These are phyloP conservation scores for Macrosiphum euphorbiae DNA, from an alignment of 2,888 invertebrate species.

Conservation along the genomic window DNA sequence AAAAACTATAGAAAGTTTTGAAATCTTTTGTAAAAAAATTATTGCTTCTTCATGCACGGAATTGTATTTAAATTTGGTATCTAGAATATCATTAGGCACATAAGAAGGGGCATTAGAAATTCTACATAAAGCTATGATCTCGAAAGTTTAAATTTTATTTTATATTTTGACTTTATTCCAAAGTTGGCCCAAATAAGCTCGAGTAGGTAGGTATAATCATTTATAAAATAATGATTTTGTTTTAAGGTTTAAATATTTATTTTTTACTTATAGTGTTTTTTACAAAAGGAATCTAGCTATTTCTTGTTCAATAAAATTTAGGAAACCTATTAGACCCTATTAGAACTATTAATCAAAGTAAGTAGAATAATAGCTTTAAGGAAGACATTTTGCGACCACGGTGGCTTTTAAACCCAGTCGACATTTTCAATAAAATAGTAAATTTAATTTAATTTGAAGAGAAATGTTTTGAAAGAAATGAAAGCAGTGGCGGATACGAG, in stretches of 20 bases:
- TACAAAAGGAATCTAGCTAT: background rate
- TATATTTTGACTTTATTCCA: no score
- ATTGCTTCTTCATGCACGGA: background rate
- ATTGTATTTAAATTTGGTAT: background rate
- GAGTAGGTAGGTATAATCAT: no score
- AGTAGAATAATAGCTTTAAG: background rate
- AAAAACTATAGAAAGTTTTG: background rate
- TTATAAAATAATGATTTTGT: background rate
- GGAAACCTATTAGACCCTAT: background rate
- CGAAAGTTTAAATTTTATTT: background rate
- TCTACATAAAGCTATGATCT: background rate
- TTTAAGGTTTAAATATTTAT: background rate
- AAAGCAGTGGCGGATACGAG: background rate
- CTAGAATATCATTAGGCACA: background rate
- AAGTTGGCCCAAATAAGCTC: no score
- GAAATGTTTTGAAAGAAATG: background rate
- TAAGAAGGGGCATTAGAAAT: background rate
- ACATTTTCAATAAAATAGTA: background rate
- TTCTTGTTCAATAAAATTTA: background rate
- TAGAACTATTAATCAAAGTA: background rate
- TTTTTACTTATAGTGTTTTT: background rate
- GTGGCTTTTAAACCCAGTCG: background rate
- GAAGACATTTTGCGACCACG: background rate
- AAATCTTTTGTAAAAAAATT: background rate
- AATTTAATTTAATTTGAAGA: background rate